Evolutionary conservation across 2,888 invertebrate species (phyloP), one percentile per base, ranked within the genome.

Genomic region (Dusona sp.): DNA sequence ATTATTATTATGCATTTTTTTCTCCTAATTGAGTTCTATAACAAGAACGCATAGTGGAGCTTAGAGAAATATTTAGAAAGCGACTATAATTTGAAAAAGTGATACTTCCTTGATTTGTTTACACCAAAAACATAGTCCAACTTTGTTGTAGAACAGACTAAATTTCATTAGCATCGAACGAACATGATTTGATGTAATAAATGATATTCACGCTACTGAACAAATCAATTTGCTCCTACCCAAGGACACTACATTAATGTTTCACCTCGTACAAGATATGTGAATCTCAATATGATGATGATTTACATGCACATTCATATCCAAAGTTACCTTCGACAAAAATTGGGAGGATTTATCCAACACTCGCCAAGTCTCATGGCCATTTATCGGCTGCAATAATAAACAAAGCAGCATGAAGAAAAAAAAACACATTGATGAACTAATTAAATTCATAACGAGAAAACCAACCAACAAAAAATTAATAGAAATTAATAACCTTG

Each of bases 261-360:
- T 73, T 29, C 2, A 73, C 72, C 72, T 73, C 22, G 72, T 73
- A 36, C 72, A 36, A 73, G 36, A 73, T 33, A 51, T 33, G 54
- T 73, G 54, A 73, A 73, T 73, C 51, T 73, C 33, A 54, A 73
- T 33, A 51, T 13, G 72, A 73, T 73, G 29, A 33, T 33, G 51
- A 51, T 73, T 54, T 36, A n/a, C 29, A 9, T 33, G 51, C 19
- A 33, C 72, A 72, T n/a, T 72, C 72, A 22, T 19, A 73, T 73
- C 22, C 13, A 73, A 51, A 73, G 51, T 51, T n/a, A 73, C 33
- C 48, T 36, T 73, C 72, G 36, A 73, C n/a, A n/a, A 22, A 33
- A 36, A 73, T 73, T 54, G 22, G 51, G 48, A 73, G 33, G 72
- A 73, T 61, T 57, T 13, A 57, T 25, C 13, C 29, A 61, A 29